phyloP scores from a whole-genome alignment of 2,888 invertebrate species.

The Heliconius charithonia region DNA sequence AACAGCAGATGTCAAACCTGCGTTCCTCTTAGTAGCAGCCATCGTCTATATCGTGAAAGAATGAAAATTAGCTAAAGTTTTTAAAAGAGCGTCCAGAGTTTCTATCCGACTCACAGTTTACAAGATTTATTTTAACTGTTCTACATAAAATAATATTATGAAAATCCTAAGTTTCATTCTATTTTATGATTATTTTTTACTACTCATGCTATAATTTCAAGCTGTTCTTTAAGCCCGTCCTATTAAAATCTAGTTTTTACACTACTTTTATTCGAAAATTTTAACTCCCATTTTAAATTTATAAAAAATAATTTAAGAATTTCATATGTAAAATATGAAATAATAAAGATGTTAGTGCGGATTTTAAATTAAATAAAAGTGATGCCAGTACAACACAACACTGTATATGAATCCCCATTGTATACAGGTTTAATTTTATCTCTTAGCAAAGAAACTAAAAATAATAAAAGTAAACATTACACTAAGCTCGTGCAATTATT shows the following conservation, averaged over 20 bases:
- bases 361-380: slow-evolving; percentile 27
- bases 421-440: slow-evolving; percentile 21
- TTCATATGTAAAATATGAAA: slow-evolving; percentile 11
- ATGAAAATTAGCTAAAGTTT: slow-evolving; percentile 6
- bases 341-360: slow-evolving; percentile 8
- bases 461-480: slow-evolving; percentile 33
- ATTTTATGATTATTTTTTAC: slow-evolving; percentile 26
- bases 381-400: slow-evolving; percentile 22
- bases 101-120: slow-evolving; percentile 7
- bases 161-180: slow-evolving; percentile 14
- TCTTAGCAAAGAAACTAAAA: slow-evolving; percentile 33
- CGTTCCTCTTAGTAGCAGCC: slow-evolving; percentile 99
- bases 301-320: background rate
- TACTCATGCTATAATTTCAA: slow-evolving; percentile 45
- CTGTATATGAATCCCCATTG: slow-evolving; percentile 9
- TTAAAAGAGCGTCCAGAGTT: background rate
- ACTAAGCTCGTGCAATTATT: slow-evolving; percentile 42
- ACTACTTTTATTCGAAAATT: slow-evolving; percentile 12
- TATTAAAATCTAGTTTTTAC: slow-evolving; percentile 23
- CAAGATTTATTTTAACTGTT: slow-evolving; percentile 9
- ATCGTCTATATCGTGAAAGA: slow-evolving; percentile 89
- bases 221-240: slow-evolving; percentile 43
- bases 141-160: slow-evolving; percentile 31
- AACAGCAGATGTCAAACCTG: slow-evolving; percentile 97
- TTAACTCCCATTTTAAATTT: background rate